Conservation (phyloP, 2,797 vertebrate species). For the Pagetopsis macropterus region DNA sequence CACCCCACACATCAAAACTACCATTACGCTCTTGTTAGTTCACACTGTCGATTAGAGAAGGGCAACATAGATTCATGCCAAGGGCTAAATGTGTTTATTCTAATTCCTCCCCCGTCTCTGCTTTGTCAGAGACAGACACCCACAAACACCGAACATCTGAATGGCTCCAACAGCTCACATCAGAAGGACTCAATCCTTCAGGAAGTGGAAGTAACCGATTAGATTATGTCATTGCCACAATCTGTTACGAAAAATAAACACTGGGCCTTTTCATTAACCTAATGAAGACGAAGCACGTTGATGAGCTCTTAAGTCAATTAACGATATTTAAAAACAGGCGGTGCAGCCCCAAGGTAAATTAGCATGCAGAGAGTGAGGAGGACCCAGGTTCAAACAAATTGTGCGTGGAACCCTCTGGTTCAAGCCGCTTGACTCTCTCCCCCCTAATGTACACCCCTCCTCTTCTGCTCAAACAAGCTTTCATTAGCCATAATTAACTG, state of each 20-base stretch:
- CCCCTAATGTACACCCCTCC: conserved; percentile 75
- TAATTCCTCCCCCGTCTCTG: conserved; percentile 77
- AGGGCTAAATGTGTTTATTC: conserved; percentile 82
- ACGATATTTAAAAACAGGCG: conserved; percentile 87
- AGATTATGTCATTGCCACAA: conserved; percentile 86
- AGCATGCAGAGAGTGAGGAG: conserved; percentile 79
- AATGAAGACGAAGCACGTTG: conserved; percentile 86
- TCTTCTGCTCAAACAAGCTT: conserved; percentile 79
- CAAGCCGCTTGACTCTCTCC: conserved; percentile 82
- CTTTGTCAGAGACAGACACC: conserved; percentile 76
- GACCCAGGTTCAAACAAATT: conserved; percentile 86
- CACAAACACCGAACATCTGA: conserved; percentile 73
- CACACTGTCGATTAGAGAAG: conserved; percentile 81
- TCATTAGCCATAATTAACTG: conserved; percentile 85
- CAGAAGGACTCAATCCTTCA: conserved; percentile 81
- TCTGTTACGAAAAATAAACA: conserved; percentile 87
- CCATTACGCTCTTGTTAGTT: conserved; percentile 82
- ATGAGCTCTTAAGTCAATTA: conserved; percentile 89
- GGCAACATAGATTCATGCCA: conserved; percentile 81
- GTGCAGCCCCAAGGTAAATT: conserved; percentile 84
- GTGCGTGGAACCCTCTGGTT: conserved; percentile 82
- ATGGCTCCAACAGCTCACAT: conserved; percentile 74
- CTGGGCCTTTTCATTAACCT: conserved; percentile 88
- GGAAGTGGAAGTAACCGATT: conserved; percentile 85
- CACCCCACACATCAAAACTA: conserved; percentile 80